These are phyloP conservation scores for Danionella cerebrum DNA, from an alignment of 2,113 vertebrate species.

Conservation along the genomic window DNA sequence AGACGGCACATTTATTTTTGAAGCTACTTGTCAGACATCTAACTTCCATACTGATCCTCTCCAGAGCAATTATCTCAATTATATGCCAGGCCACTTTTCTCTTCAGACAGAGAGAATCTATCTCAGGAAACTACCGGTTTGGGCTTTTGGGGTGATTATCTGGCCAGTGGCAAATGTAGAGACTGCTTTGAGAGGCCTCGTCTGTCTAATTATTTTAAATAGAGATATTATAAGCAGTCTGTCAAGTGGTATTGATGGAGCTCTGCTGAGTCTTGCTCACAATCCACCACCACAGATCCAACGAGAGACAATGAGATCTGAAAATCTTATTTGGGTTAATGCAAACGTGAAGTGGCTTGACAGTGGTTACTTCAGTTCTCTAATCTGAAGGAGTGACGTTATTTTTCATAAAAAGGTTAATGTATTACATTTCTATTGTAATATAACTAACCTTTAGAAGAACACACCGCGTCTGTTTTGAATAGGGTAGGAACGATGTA, in stretches of 20 bases:
- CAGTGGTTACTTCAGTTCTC: too few species aligned
- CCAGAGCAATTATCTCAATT: conserved; percentile 31
- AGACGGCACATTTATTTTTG: conserved; percentile 7
- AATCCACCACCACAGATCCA: not conserved
- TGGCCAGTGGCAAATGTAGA: conserved; percentile 33
- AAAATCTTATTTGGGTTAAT: not conserved
- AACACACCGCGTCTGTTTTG: too few species aligned
- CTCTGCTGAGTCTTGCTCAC: not conserved
- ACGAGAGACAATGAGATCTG: not conserved
- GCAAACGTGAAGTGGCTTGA: too few species aligned
- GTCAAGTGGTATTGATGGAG: conserved; percentile 15
- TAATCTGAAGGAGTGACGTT: too few species aligned
- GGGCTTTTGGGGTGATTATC: conserved; percentile 37
- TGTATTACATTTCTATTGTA: too few species aligned
- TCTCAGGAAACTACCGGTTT: conserved; percentile 30
- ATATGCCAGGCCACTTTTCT: not conserved
- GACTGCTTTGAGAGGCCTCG: conserved; percentile 29
- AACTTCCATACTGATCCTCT: conserved; percentile 30
- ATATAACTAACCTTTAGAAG: too few species aligned
- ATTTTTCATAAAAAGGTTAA: too few species aligned
- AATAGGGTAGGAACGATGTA: too few species aligned
- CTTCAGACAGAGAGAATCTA: conserved; percentile 25
- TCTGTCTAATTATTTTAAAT: conserved; percentile 29
- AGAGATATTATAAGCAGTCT: conserved; percentile 26
- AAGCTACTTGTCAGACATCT: not conserved